Evolutionary conservation across 2,888 invertebrate species (phyloP).

Genomic region (Pheosia gnoma): DNA sequence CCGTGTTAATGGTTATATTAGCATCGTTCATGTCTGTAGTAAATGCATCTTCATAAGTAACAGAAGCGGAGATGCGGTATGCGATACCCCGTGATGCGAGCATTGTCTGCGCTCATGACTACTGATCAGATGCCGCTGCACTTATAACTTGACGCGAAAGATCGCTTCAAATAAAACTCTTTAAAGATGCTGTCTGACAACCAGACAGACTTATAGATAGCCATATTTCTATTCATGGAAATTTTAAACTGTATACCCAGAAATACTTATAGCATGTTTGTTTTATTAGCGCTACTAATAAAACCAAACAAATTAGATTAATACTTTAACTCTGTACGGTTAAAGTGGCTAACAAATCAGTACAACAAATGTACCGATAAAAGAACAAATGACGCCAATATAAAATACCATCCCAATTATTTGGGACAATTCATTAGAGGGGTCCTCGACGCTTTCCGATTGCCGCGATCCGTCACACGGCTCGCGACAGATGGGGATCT

Average conservation of each 20-base stretch:
- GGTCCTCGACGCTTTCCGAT: constrained; percentile 74
- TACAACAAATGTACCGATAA: constrained; percentile 79
- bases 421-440: constrained; percentile 83
- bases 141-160: constrained; percentile 40
- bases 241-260: constrained; percentile 28
- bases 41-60: constrained; percentile 41
- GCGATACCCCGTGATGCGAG: constrained; percentile 57
- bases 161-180: constrained; percentile 36
- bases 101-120: constrained; percentile 58
- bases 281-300: constrained; percentile 34
- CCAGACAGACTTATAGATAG: constrained; percentile 39
- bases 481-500: constrained; percentile 76
- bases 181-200: constrained; percentile 28
- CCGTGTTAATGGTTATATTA: not conserved
- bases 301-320: constrained; percentile 50
- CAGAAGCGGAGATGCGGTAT: constrained; percentile 62
- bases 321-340: constrained; percentile 63
- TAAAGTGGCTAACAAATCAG: constrained; percentile 79
- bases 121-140: constrained; percentile 52
- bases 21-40: constrained; percentile 32
- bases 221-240: constrained; percentile 29
- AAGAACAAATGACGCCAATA: constrained; percentile 78
- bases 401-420: constrained; percentile 83
- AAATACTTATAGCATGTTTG: constrained; percentile 25
- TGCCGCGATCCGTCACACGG: constrained; percentile 76